phyloP scores from a whole-genome alignment of 2,888 invertebrate species.

The Eupithecia insigniata region DNA sequence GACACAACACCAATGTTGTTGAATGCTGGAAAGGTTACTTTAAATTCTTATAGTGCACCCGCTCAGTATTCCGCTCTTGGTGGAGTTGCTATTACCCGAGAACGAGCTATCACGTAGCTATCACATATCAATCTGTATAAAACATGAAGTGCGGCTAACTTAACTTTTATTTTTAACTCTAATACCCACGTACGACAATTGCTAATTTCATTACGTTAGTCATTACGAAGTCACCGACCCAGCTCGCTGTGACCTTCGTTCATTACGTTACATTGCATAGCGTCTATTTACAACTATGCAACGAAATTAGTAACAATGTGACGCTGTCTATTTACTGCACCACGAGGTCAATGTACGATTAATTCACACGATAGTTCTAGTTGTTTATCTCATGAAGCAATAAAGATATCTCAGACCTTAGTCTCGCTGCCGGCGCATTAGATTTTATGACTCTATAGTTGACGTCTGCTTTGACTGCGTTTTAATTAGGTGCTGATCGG shows the following conservation, averaged over 20 bases:
- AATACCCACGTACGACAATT: not conserved
- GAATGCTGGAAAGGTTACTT: conserved; percentile 1
- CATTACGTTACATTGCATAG: conserved; percentile 8
- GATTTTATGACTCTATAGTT: conserved; percentile 29
- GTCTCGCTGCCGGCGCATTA: conserved; percentile 50
- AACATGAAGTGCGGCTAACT: conserved; percentile 1
- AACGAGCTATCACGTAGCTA: not conserved
- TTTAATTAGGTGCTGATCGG: conserved; percentile 11
- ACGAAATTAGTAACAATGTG: conserved; percentile 33
- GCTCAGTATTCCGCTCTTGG: not conserved
- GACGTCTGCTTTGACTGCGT: conserved; percentile 19
- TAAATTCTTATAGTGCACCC: not conserved
- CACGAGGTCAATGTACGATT: conserved; percentile 69
- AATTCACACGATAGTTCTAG: conserved; percentile 69
- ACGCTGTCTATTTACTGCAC: conserved; percentile 37
- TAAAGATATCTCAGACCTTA: conserved; percentile 69
- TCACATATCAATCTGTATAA: not conserved
- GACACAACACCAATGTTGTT: not conserved
- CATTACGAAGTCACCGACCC: conserved; percentile 12
- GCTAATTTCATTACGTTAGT: conserved; percentile 9
- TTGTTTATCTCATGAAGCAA: conserved; percentile 70
- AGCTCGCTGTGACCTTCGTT: conserved; percentile 11
- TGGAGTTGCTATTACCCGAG: not conserved
- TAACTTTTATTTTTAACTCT: not conserved
- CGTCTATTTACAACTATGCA: conserved; percentile 17